phyloP scores from a whole-genome alignment of 2,888 invertebrate species.

The Dromius quadrimaculatus region DNA sequence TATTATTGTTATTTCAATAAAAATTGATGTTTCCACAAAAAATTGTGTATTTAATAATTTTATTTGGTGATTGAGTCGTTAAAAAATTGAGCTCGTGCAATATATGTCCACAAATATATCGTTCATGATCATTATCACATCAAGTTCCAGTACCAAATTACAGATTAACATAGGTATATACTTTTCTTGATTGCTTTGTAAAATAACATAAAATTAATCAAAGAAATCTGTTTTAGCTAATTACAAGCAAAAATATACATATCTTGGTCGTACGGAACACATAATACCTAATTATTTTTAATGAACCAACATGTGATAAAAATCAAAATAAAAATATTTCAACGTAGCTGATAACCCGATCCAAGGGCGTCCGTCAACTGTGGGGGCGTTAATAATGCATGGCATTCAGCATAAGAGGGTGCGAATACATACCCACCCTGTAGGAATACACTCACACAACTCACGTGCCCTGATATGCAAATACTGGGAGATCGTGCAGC shows the following conservation, averaged over 20 bases:
- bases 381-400: constrained; percentile 42
- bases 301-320: constrained; percentile 39
- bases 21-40: no score
- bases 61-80: no score
- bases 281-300: constrained; percentile 41
- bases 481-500: constrained; percentile 45
- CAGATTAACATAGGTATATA: no score
- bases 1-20: no score
- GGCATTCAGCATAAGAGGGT: constrained; percentile 23
- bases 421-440: constrained; percentile 34
- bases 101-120: no score
- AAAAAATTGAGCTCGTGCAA: no score
- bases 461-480: constrained; percentile 48
- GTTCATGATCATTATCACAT: no score
- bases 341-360: constrained; percentile 22
- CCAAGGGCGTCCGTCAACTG: constrained; percentile 35
- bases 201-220: not conserved
- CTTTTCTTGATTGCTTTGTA: no score
- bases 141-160: no score
- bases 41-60: no score
- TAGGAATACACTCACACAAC: constrained; percentile 10
- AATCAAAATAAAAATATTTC: constrained; percentile 44
- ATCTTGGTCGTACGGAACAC: constrained; percentile 7
- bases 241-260: constrained; percentile 24
- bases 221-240: constrained; percentile 2